Evolutionary conservation across 2,113 vertebrate species (phyloP), one percentile per base, ranked within the genome.

Genomic region (Emberiza fucata): DNA sequence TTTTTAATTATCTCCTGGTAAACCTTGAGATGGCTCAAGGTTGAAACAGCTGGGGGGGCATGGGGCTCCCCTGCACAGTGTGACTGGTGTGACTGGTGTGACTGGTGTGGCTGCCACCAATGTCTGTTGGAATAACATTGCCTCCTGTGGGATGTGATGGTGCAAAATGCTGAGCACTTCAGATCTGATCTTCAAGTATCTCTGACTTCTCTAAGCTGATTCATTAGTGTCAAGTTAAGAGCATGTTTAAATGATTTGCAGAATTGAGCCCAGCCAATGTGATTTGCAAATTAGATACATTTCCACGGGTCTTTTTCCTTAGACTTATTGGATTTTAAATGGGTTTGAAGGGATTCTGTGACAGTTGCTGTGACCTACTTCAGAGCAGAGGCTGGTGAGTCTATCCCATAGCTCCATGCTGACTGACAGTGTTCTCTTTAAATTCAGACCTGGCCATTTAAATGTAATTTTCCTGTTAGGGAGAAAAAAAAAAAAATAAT

Each of bases 81-180:
- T 39, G 3, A 57, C 22, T 35, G 0, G 7, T 24, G 5, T 20
- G 15, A 40, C 28, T 53, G 50, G 39, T n/a, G 23, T 19, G 14
- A 47, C 47, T 64, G 0, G 7, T 24, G 28, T 23, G 6, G 35
- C 18, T 44, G 60, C 18, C 54, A 5, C 14, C 10, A 18, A 1
- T 1, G 5, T 4, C 54, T 27, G 14, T 0, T 2, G 37, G 48
- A 63, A 59, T 1, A 2, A 3, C 0, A 4, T 33, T 42, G 48
- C 48, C 63, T 37, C 56, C 0, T 0, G 6, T 42, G 60, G 68
- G 75, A 11, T 6, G 31, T 33, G 78, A 4, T 48, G 64, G 31
- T 31, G 51, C 8, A 16, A 66, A 61, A 16, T 13, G 40, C 85
- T 65, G 71, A 78, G 76, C 5, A 2, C 59, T 59, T 35, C 4